Base-by-base conservation (phyloP, 2,888 invertebrate species). In the Lasioglossum lativentre region DNA sequence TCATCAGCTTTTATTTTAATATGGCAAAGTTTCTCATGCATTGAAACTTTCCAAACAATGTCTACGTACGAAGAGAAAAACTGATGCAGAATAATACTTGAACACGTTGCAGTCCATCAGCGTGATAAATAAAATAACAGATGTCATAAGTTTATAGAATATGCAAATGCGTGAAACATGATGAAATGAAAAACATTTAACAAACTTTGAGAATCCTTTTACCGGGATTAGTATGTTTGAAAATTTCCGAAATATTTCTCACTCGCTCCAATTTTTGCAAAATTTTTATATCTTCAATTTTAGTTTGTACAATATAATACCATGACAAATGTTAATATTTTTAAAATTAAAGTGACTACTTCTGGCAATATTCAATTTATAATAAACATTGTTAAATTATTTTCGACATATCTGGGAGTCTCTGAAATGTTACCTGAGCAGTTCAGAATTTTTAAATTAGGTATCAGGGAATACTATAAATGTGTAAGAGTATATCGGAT, bases 1-100 rank as follows among this genome's bases (percentile, higher is more conserved):
- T 68, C 68, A 68, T 68, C 68, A 68, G 68, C 38, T 68, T 68
- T 68, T 68, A 68, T 68, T 68, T 68, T 68, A 68, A 68, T 68
- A 68, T 34, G 38, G 23, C 68, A 45, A 66, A 47, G 27, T 76
- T 68, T 34, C 23, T 19, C 68, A 68, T 38, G 68, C 68, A 68
- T 68, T 38, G 23, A 38, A 38, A 68, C 68, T 38, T 68, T 23
- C 68, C 68, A 10, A 68, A 68, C 23, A 68, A 68, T 38, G 68
- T 63, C 30, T 63, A 8, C 38, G 38, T 19, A 19, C 23, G 38
- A 23, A 19, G 30, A 63, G 30, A 63, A 63, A 68, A 68, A 34
- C 23, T 34, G 68, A 38, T 12, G 38, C 68, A 10, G 38, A 38
- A 38, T 68, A 34, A 68, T 68, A 68, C 68, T 68, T 34, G 68